Percentiles rank a stretch among this genome's conserved stretches.
Conservation (phyloP, 30 jellyfish, hydroid and myxozoan species). For the Aurelia aurita complex sp. Pacific region DNA sequence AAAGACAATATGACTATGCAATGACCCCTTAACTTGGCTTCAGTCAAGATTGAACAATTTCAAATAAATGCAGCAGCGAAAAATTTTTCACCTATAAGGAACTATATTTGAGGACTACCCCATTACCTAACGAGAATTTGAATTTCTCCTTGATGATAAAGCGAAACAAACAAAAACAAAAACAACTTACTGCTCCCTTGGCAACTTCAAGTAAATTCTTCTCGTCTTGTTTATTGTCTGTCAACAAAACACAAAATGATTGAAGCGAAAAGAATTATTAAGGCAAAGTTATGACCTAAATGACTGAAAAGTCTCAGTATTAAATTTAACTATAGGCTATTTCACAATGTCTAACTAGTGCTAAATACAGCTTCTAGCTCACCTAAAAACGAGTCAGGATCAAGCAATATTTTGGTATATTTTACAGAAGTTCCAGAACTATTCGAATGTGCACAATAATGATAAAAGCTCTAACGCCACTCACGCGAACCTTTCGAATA, state of each 20-base stretch:
- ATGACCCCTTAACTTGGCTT: background rate
- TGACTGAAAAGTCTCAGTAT: background rate
- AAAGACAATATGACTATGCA: background rate
- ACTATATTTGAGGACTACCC: background rate
- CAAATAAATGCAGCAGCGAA: background rate
- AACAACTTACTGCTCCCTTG: slow-evolving; percentile 48
- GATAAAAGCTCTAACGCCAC: too few species aligned
- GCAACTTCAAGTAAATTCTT: slow-evolving; percentile 42
- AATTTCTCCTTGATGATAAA: too few species aligned
- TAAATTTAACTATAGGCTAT: too few species aligned
- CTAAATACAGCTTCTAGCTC: too few species aligned
- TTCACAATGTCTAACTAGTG: too few species aligned
- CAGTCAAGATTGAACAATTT: background rate
- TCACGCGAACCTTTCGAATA: too few species aligned
- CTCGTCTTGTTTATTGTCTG: slow-evolving; percentile 52
- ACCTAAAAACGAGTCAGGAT: too few species aligned
- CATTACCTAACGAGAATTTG: background rate
- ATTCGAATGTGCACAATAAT: too few species aligned
- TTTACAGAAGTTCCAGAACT: too few species aligned
- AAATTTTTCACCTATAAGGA: background rate
- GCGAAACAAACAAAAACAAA: background rate
- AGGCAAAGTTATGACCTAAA: background rate
- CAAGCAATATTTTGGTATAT: too few species aligned
- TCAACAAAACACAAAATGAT: background rate
- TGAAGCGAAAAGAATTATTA: background rate